Percentiles rank a stretch among this genome's conserved stretches.
These are phyloP conservation scores for Mastomys natalensis DNA, from an alignment of 2,113 vertebrate genomes.

Conservation along the genomic window DNA sequence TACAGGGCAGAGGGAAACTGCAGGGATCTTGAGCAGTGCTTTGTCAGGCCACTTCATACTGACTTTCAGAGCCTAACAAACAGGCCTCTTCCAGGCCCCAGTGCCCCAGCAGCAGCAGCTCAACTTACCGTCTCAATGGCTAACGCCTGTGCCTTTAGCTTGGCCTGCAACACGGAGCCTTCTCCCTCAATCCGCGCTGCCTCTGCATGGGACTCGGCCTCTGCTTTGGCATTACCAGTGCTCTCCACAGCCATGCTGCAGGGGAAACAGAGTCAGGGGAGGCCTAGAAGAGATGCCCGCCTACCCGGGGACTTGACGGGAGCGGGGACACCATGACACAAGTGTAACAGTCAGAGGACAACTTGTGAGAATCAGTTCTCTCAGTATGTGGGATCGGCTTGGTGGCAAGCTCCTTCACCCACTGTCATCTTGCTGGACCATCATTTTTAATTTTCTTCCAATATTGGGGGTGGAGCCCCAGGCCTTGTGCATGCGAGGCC, in stretches of 20 bases:
- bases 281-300: neutral
- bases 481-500: neutral
- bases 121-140: conserved; percentile 89
- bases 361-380: neutral
- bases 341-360: neutral
- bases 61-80: neutral
- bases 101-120: neutral
- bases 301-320: neutral
- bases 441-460: neutral
- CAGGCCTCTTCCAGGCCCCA: neutral
- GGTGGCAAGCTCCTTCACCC: too few relatives aligned
- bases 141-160: conserved; percentile 90
- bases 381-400: neutral
- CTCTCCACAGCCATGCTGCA: conserved; percentile 92
- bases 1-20: neutral
- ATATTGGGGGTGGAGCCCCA: neutral
- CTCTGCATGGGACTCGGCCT: conserved; percentile 91
- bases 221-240: conserved; percentile 91
- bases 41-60: accelerated
- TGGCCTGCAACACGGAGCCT: conserved; percentile 92
- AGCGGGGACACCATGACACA: neutral
- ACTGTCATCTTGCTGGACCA: neutral
- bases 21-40: neutral
- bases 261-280: neutral
- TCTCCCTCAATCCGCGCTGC: conserved; percentile 93